Base-by-base conservation (phyloP, 2,113 vertebrate species). In the Octodon degus region DNA sequence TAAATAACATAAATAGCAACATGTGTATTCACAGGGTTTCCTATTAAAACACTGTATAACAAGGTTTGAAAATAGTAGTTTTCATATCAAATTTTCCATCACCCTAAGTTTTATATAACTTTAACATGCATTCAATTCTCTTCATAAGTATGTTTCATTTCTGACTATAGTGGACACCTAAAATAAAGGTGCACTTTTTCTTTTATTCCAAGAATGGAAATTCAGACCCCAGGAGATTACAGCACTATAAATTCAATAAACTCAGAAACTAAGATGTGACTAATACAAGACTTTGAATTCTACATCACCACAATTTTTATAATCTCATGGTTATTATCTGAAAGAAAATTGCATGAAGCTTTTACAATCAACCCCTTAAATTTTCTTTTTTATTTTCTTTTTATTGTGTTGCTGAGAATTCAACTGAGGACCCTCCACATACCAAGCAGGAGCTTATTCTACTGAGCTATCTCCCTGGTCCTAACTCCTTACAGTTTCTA, bases 201-300 rank as follows among this genome's bases (percentile, higher is more conserved):
- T 50, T 63, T 53, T 40, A 58, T 37, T 55, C n/a, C 5, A 58
- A 62, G 60, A 72, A 40, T 93, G 27, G 40, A 92, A 82, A 47
- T 34, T 68, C 2, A 47, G 53, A 16, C 19, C 74, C 2, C 50
- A 80, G 68, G 37, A 63, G 37, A 25, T 92, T 86, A 20, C 2
- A 83, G 34, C 24, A 89, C 32, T 91, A 72, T 74, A 50, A 60
- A 80, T n/a, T 43, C 81, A 80, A 25, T 60, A 90, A 90, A 92
- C 25, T 94, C 6, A 76, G 81, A 87, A 92, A 17, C 34, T 74
- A 72, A 89, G 19, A 67, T 62, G 72, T 60, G 43, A 95, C 63
- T 86, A 85, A 77, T 40, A 27, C 43, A 32, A 76, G 17, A 40
- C 62, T 94, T 88, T 65, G 34, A 72, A 80, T 84, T 40, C 5